A percentile compares a stretch with the other conserved stretches of the same genome.
These are phyloP conservation scores for Xerus rutilus DNA, from an alignment of 2,797 vertebrate genomes.

Conservation along the genomic window DNA sequence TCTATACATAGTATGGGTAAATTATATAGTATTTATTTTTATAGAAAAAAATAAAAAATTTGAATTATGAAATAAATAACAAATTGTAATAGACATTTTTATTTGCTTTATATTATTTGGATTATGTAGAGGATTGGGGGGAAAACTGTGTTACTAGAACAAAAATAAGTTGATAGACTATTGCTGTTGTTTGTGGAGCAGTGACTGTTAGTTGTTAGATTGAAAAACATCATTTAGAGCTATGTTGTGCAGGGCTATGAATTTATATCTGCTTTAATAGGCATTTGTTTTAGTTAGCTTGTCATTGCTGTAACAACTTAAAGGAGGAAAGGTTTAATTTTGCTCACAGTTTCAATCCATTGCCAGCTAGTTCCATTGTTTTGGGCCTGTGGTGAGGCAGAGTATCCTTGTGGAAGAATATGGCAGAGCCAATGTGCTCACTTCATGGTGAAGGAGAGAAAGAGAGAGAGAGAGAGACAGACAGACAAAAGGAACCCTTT, in stretches of 20 bases:
- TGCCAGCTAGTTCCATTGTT: no score
- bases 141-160: conserved; percentile 52
- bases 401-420: no score
- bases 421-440: no score
- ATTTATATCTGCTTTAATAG: background rate
- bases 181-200: background rate
- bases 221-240: background rate
- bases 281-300: background rate
- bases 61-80: background rate
- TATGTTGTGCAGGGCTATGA: background rate
- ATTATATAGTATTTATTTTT: background rate
- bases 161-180: conserved; percentile 60
- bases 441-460: no score
- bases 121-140: conserved; percentile 14
- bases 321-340: no score
- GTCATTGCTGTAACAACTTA: no score
- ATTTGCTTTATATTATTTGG: conserved; percentile 25
- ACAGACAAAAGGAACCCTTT: no score
- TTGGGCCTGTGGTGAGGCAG: no score
- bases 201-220: background rate
- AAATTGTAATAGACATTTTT: background rate
- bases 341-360: no score
- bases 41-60: background rate
- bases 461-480: no score
- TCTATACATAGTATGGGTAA: background rate